phyloP scores from a whole-genome alignment of 2,113 vertebrate genomes.

The Struthidea cinerea region DNA sequence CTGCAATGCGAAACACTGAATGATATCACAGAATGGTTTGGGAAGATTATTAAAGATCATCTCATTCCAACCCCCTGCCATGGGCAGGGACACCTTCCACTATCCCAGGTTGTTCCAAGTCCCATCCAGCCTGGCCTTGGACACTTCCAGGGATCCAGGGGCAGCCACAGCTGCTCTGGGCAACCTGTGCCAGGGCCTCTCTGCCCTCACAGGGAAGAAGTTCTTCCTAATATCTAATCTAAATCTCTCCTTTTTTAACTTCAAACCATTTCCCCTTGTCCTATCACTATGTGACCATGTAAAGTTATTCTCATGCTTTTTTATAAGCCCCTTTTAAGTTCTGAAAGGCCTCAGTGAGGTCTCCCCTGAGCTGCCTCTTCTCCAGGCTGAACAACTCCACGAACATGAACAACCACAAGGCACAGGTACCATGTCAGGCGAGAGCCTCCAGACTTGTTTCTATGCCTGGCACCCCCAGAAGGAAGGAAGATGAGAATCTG shows the following conservation, averaged over 20 bases:
- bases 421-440: background rate
- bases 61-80: background rate
- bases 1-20: background rate
- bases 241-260: background rate
- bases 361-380: background rate
- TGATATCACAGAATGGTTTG: background rate
- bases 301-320: background rate
- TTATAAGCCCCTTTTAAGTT: background rate
- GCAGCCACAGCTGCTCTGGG: background rate
- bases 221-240: background rate
- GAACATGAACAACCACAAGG: background rate
- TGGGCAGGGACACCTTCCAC: background rate
- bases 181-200: rapidly evolving
- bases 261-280: background rate
- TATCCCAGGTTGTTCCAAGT: background rate
- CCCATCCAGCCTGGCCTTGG: rapidly evolving
- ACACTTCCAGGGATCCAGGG: background rate
- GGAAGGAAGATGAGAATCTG: background rate
- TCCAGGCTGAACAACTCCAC: background rate
- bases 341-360: background rate
- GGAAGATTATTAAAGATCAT: background rate
- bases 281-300: background rate
- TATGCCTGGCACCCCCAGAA: background rate
- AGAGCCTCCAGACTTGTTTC: background rate
- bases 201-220: background rate